These are phyloP conservation scores for Hirundichthys speculiger DNA, from an alignment of 2,113 vertebrate species.

Conservation along the genomic window DNA sequence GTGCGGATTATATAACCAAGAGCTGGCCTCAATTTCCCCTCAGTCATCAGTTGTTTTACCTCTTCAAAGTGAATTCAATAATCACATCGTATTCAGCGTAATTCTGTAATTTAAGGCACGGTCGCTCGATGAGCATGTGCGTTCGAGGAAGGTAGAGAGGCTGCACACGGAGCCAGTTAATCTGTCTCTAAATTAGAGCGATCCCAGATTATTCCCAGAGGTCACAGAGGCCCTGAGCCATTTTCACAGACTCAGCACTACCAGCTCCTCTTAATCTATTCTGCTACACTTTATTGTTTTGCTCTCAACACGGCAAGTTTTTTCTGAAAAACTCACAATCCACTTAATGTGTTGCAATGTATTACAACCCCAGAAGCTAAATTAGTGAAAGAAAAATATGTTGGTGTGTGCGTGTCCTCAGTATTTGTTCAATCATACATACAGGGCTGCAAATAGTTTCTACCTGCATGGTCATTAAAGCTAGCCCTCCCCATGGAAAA, in stretches of 20 bases:
- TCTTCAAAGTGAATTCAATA: constrained; percentile 13
- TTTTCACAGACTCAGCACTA: constrained; percentile 67
- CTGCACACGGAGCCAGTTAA: constrained; percentile 66
- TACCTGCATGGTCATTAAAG: too few relatives aligned
- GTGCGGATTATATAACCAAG: constrained; percentile 35
- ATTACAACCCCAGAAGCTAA: not conserved
- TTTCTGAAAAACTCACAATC: constrained; percentile 8
- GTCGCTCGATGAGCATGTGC: not conserved
- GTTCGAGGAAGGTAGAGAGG: constrained; percentile 19
- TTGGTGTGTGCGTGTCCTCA: not conserved
- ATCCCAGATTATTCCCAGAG: constrained; percentile 80
- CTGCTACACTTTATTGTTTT: constrained; percentile 1
- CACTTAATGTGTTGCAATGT: not conserved
- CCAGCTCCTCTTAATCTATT: constrained; percentile 38
- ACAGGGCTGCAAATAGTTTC: not conserved
- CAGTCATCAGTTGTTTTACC: not conserved
- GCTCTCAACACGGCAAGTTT: too few relatives aligned
- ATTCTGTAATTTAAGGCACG: constrained; percentile 11
- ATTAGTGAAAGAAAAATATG: not conserved
- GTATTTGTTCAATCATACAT: too few relatives aligned
- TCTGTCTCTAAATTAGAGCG: constrained; percentile 79
- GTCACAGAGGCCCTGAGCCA: constrained; percentile 69
- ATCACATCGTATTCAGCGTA: not conserved
- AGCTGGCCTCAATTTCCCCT: constrained; percentile 10
- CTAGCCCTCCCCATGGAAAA: too few relatives aligned